Percentiles rank a stretch among this genome's conserved stretches.
Conservation (phyloP, 2,113 vertebrate species). For the Gambusia affinis region DNA sequence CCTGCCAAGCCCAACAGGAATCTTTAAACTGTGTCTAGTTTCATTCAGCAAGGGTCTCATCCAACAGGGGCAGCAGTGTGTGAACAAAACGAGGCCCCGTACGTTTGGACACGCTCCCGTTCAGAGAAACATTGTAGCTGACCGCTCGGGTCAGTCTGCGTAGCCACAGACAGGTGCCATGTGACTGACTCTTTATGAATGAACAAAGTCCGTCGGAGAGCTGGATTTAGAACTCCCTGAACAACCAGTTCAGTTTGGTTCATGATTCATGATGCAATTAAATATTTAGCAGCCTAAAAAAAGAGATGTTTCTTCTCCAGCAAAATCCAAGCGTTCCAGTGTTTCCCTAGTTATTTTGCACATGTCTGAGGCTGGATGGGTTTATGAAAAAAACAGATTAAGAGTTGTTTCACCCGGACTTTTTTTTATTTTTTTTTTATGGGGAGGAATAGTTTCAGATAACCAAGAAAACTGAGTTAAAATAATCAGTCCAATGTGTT, state of each 20-base stretch:
- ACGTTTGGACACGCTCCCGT: neutral
- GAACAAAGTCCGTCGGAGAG: constrained; percentile 44
- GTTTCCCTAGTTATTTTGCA: constrained; percentile 2
- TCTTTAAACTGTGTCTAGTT: constrained; percentile 45
- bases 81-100: constrained; percentile 38
- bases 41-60: constrained; percentile 36
- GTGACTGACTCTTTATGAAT: constrained; percentile 63
- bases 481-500: too few species aligned
- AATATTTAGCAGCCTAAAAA: constrained; percentile 55
- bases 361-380: constrained; percentile 16
- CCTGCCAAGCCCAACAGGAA: constrained; percentile 53
- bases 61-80: constrained; percentile 35
- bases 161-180: constrained; percentile 69
- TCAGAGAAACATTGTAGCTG: constrained; percentile 33
- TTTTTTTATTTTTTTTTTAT: too few species aligned
- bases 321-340: constrained; percentile 38
- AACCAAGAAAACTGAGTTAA: too few species aligned
- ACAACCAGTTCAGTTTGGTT: constrained; percentile 18
- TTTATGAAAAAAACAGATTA: constrained; percentile 19
- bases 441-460: too few species aligned
- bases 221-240: constrained; percentile 45
- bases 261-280: constrained; percentile 53
- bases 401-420: neutral
- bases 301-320: constrained; percentile 30
- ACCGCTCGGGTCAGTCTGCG: constrained; percentile 47